These are phyloP conservation scores for Macroramphosus scolopax DNA, from an alignment of 2,797 vertebrate species.

Conservation along the genomic window DNA sequence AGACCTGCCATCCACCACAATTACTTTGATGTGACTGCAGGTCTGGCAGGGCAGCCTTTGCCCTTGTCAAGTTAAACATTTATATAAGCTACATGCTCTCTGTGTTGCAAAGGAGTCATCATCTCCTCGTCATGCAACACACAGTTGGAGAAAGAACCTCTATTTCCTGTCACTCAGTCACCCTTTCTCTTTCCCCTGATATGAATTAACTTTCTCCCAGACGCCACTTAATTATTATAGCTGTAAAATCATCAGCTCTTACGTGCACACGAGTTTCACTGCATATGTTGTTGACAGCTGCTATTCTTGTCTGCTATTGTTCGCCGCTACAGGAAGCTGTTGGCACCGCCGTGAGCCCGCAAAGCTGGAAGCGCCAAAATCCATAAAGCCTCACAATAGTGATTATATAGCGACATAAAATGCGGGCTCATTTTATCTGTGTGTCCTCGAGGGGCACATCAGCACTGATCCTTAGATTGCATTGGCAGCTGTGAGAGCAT, in stretches of 20 bases:
- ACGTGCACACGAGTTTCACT: neutral
- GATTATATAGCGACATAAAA: conserved; percentile 6
- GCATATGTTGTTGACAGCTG: neutral
- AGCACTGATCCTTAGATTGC: conserved; percentile 7
- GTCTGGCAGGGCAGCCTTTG: conserved; percentile 31
- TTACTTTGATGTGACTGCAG: conserved; percentile 26
- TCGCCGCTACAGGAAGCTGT: conserved; percentile 1
- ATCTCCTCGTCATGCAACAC: too few relatives aligned
- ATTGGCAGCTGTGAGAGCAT: conserved; percentile 24
- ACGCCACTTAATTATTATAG: neutral
- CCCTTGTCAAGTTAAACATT: conserved; percentile 34
- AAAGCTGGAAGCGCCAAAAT: neutral
- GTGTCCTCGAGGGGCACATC: conserved; percentile 5
- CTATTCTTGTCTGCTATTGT: neutral
- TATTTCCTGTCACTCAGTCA: neutral
- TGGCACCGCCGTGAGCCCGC: neutral
- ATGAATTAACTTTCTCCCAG: neutral
- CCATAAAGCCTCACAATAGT: neutral
- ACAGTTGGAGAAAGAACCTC: too few relatives aligned
- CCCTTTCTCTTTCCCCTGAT: neutral
- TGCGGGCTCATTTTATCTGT: conserved; percentile 2
- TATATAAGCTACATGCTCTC: conserved; percentile 33
- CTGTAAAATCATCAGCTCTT: conserved; percentile 9
- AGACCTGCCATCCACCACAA: conserved; percentile 25
- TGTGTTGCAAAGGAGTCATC: conserved; percentile 35